Conservation (phyloP, 1,140 invertebrate species). For the Papilio dardanus region DNA sequence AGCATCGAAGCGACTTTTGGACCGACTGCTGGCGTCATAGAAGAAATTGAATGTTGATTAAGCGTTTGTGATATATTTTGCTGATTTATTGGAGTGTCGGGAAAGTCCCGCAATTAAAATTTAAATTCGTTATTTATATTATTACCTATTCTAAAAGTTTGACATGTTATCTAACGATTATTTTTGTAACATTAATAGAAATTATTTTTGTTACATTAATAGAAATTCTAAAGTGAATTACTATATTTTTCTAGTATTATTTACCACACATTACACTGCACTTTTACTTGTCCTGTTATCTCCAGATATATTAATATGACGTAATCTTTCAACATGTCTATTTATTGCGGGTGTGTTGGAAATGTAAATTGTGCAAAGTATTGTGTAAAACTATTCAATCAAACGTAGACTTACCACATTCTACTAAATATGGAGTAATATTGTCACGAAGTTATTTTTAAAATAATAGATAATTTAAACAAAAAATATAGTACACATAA, state of each 20-base stretch:
- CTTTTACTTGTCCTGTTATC: background rate
- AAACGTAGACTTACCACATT: background rate
- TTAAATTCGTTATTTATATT: background rate
- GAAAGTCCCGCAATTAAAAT: background rate
- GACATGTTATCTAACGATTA: no score
- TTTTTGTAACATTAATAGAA: no score
- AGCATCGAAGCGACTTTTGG: slow-evolving; percentile 44
- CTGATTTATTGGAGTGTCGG: background rate
- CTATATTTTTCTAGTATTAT: background rate
- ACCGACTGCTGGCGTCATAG: slow-evolving; percentile 42
- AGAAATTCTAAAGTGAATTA: no score
- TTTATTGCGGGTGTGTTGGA: background rate
- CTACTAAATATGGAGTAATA: background rate
- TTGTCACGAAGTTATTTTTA: background rate
- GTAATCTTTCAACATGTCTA: slow-evolving; percentile 1
- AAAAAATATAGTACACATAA: background rate
- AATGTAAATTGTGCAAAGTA: background rate
- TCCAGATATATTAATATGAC: background rate
- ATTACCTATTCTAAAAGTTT: background rate
- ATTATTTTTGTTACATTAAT: no score
- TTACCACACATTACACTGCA: background rate
- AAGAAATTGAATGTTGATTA: slow-evolving; percentile 24
- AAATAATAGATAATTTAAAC: background rate
- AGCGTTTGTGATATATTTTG: slow-evolving; percentile 4
- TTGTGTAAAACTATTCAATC: background rate